These are phyloP conservation scores for Saccostrea echinata DNA, from an alignment of 1,140 invertebrate genomes.

Conservation along the genomic window DNA sequence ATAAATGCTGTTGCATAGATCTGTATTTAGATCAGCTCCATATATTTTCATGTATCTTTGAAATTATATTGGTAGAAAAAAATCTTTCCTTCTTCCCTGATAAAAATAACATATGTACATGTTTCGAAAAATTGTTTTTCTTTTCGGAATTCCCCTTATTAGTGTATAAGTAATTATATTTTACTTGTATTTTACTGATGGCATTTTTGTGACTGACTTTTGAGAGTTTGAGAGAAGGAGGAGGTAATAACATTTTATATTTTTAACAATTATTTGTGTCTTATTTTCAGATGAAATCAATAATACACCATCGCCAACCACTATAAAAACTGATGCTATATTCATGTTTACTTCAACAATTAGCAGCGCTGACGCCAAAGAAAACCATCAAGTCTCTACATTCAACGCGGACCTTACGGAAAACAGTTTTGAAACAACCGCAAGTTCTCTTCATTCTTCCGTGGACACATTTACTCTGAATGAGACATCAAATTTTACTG, in stretches of 20 bases:
- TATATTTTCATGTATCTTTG: too few species aligned
- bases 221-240: background rate
- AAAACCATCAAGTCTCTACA: background rate
- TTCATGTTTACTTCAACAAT: background rate
- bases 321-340: background rate
- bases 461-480: background rate
- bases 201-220: background rate
- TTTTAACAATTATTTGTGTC: background rate
- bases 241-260: background rate
- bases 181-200: background rate
- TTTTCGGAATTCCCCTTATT: too few species aligned
- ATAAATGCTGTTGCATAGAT: too few species aligned
- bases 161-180: too few species aligned
- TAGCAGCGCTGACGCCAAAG: background rate
- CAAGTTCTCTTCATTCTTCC: background rate
- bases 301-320: background rate
- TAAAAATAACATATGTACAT: too few species aligned
- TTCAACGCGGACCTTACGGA: background rate
- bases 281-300: background rate
- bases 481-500: background rate
- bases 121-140: too few species aligned
- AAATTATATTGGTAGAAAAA: too few species aligned
- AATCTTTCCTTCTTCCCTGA: too few species aligned
- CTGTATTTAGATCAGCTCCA: too few species aligned
- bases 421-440: background rate